Conservation (phyloP, 2,113 vertebrate species). For the Ptilonorhynchus violaceus region DNA sequence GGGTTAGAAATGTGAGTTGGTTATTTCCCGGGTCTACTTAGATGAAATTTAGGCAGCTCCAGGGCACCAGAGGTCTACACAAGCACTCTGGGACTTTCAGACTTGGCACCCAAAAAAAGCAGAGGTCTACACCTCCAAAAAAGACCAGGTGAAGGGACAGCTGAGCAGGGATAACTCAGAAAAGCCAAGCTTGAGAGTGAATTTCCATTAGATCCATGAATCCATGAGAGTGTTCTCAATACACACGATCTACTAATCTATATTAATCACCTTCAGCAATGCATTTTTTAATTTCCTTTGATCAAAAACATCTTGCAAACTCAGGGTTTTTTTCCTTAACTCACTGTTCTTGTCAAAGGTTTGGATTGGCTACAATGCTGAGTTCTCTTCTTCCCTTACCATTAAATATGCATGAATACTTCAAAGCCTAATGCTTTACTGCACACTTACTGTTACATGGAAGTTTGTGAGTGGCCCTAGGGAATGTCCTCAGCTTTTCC, state of each 20-base stretch:
- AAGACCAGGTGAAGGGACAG: neutral
- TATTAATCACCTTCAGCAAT: neutral
- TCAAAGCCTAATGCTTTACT: constrained; percentile 12
- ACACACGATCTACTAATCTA: neutral
- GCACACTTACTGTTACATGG: neutral
- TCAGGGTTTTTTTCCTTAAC: neutral
- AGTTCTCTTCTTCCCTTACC: neutral
- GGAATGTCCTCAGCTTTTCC: constrained; percentile 32
- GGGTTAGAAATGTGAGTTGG: neutral
- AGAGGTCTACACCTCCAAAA: neutral
- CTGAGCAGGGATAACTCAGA: neutral
- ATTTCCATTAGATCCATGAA: neutral
- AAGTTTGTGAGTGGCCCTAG: constrained; percentile 11
- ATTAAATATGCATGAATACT: constrained; percentile 40
- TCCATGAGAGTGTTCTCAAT: neutral
- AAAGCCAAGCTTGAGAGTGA: neutral
- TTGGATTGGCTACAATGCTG: neutral
- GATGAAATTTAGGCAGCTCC: neutral
- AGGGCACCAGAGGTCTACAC: neutral
- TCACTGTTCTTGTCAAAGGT: neutral
- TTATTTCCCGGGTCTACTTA: neutral
- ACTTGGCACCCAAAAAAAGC: neutral
- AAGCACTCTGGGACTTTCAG: neutral
- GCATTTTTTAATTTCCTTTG: neutral
- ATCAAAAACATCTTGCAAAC: neutral